phyloP scores from a whole-genome alignment of 2,888 invertebrate species.

The Sthenelais limicola region DNA sequence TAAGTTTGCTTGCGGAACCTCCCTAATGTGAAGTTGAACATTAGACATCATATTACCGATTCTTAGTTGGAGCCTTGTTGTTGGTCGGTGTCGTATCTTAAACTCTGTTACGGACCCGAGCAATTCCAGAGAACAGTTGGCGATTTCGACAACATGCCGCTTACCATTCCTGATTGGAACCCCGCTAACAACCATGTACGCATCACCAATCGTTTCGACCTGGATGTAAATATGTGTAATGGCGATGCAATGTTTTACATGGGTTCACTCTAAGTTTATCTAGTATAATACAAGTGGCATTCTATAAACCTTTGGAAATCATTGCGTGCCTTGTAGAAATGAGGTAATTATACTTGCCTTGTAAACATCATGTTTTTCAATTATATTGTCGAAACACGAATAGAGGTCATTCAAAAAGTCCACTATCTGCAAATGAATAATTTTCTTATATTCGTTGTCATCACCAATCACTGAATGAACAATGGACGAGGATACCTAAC shows the following conservation, averaged over 20 bases:
- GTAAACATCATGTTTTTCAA: slow-evolving; percentile 67
- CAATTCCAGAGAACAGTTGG: slow-evolving; percentile 68
- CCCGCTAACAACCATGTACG: slow-evolving; percentile 70
- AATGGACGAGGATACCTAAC: background rate
- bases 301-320: too few species aligned
- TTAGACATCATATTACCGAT: slow-evolving; percentile 54
- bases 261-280: background rate
- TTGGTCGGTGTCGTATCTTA: slow-evolving; percentile 64
- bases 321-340: background rate
- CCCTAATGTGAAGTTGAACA: too few species aligned
- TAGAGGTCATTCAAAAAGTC: slow-evolving; percentile 68
- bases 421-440: slow-evolving; percentile 58
- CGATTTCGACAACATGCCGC: slow-evolving; percentile 67
- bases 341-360: slow-evolving; percentile 40
- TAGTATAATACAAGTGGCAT: too few species aligned
- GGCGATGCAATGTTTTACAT: background rate
- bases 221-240: slow-evolving; percentile 36
- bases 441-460: background rate
- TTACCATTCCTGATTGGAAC: slow-evolving; percentile 64
- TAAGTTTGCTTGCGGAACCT: too few species aligned
- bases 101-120: slow-evolving; percentile 72
- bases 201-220: slow-evolving; percentile 70
- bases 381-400: slow-evolving; percentile 69
- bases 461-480: background rate
- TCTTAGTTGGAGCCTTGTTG: slow-evolving; percentile 62